These are phyloP conservation scores for Torymus tubicola DNA, from an alignment of 2,888 invertebrate species.

Conservation along the genomic window DNA sequence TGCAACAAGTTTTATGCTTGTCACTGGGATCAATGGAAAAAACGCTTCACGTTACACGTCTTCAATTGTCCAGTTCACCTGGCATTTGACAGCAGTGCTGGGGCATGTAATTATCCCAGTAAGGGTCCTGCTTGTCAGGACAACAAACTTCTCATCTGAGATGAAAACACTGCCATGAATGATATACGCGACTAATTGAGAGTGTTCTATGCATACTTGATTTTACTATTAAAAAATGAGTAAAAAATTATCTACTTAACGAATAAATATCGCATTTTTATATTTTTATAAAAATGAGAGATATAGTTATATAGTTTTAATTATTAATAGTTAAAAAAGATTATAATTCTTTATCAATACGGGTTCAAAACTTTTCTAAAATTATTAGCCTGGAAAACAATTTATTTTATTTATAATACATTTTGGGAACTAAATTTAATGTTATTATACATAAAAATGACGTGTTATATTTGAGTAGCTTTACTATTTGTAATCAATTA, in stretches of 20 bases:
- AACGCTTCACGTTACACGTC: slow-evolving; percentile 85
- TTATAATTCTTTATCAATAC: too few relatives aligned
- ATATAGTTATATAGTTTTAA: slow-evolving; percentile 10
- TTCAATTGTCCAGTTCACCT: slow-evolving; percentile 89
- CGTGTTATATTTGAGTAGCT: too few relatives aligned
- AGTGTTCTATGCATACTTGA: too few relatives aligned
- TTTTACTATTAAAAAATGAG: neutral
- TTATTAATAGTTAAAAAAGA: too few relatives aligned
- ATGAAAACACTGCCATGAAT: slow-evolving; percentile 34
- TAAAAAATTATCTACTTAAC: neutral
- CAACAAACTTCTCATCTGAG: slow-evolving; percentile 81
- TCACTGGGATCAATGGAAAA: slow-evolving; percentile 87
- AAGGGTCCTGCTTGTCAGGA: slow-evolving; percentile 87
- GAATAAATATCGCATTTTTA: neutral
- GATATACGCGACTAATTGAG: too few relatives aligned
- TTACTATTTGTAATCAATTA: too few relatives aligned
- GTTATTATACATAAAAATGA: too few relatives aligned
- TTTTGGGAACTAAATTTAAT: too few relatives aligned
- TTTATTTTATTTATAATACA: too few relatives aligned
- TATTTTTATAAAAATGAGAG: slow-evolving; percentile 9
- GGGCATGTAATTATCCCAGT: slow-evolving; percentile 91
- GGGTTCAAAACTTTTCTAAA: too few relatives aligned
- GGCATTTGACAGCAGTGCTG: slow-evolving; percentile 85
- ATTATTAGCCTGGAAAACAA: too few relatives aligned
- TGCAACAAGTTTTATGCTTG: slow-evolving; percentile 91